Evolutionary conservation across 2,113 vertebrate genomes (phyloP).

Genomic region (Talpa occidentalis): DNA sequence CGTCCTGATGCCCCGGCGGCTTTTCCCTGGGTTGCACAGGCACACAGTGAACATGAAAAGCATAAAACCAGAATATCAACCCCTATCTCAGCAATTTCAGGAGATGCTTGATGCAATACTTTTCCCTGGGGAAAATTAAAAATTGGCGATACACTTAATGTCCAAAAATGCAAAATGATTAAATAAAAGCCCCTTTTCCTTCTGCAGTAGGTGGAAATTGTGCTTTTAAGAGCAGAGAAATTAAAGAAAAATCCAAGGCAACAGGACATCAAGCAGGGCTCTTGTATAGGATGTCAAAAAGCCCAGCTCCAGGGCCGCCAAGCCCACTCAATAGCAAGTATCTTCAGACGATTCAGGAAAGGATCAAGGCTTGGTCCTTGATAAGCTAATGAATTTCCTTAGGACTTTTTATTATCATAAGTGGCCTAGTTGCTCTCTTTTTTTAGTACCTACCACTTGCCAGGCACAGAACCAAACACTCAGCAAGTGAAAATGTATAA

Average conservation of each 20-base stretch:
- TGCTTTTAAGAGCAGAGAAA: not conserved
- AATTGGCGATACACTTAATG: not conserved
- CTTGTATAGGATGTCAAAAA: fast-evolving
- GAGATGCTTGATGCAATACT: not conserved
- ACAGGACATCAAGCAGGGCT: not conserved
- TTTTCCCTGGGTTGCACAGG: not conserved
- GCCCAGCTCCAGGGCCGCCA: not conserved
- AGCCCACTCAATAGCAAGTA: not conserved
- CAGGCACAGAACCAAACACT: not conserved
- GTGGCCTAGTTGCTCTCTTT: not conserved
- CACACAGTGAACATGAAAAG: not conserved
- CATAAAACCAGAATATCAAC: not conserved
- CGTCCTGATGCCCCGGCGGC: not conserved
- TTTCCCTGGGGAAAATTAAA: not conserved
- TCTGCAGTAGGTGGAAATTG: not conserved
- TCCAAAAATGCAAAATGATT: not conserved
- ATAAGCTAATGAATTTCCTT: not conserved
- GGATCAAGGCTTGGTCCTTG: not conserved
- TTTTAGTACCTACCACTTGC: not conserved
- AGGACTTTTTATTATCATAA: not conserved
- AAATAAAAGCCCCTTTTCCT: not conserved
- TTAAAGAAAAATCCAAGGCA: not conserved
- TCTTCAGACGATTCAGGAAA: constrained; percentile 14
- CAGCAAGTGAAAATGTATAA: not conserved
- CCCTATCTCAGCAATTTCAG: not conserved